Percentiles rank a stretch among this genome's conserved stretches.
Conservation (phyloP, 2,797 vertebrate species). For the Microctenopoma lineatum region DNA sequence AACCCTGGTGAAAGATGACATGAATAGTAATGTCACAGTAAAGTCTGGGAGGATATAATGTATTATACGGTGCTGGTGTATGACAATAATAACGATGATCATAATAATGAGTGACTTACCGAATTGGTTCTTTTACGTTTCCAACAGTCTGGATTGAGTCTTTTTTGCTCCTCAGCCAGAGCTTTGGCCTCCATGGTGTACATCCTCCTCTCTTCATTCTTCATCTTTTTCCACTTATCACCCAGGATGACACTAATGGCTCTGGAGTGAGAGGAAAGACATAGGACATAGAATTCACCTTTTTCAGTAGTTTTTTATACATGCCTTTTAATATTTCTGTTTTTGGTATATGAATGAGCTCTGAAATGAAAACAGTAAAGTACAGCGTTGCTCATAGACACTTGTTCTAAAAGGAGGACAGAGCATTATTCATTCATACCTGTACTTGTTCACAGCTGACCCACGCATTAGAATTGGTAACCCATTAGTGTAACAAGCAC, state of each 20-base stretch:
- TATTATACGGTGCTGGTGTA: background rate
- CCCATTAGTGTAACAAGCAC: background rate
- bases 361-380: background rate
- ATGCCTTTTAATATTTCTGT: background rate
- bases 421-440: background rate
- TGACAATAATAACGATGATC: background rate
- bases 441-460: background rate
- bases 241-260: constrained; percentile 99
- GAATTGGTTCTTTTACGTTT: constrained; percentile 99
- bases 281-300: constrained; percentile 9
- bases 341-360: background rate
- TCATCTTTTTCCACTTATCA: constrained; percentile 99
- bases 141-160: constrained; percentile 99
- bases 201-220: constrained; percentile 96
- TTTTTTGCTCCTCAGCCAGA: constrained; percentile 98
- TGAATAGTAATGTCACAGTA: background rate
- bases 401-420: background rate
- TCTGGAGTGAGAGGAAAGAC: constrained; percentile 78
- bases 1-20: constrained; percentile 72
- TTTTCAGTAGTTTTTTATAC: background rate
- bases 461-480: background rate
- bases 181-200: constrained; percentile 99
- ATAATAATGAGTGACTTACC: constrained; percentile 74
- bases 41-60: background rate
- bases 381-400: background rate